These are phyloP conservation scores for Rissa tridactyla DNA, from an alignment of 2,113 vertebrate genomes.

Conservation along the genomic window DNA sequence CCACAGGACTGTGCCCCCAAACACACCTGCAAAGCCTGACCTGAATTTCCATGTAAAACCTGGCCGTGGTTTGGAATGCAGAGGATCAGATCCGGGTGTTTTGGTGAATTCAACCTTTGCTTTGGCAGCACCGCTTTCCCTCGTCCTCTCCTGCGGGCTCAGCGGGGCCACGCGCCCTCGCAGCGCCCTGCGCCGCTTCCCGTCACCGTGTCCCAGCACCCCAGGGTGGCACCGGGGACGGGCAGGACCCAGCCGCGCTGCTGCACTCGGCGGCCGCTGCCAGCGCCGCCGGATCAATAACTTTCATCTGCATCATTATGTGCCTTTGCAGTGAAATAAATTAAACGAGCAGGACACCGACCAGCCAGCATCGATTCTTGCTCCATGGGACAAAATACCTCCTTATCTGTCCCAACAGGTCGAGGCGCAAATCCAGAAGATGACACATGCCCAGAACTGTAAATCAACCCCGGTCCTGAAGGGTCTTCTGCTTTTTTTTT, in stretches of 20 bases:
- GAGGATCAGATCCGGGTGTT: too few species aligned
- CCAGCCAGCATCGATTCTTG: neutral
- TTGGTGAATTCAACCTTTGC: too few species aligned
- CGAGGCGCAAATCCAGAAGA: accelerated
- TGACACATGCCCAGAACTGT: neutral
- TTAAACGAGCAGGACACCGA: accelerated
- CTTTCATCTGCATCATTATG: neutral
- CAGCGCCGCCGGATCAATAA: neutral
- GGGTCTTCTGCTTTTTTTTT: neutral
- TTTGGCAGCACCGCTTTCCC: accelerated
- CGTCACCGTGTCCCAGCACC: neutral
- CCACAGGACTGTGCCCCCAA: too few species aligned
- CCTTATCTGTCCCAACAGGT: neutral
- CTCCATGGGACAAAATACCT: accelerated
- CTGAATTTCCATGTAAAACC: neutral
- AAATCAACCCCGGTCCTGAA: accelerated
- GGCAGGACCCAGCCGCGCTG: accelerated
- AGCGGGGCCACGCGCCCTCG: accelerated
- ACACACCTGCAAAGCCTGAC: neutral
- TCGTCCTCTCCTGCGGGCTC: accelerated
- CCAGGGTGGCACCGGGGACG: neutral
- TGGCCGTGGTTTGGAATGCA: neutral
- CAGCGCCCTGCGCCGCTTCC: accelerated
- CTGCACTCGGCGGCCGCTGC: neutral
- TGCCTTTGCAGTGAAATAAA: neutral